Evolutionary conservation across 2,113 vertebrate genomes (phyloP), one percentile per base, ranked within the genome.

Genomic region (Bubo bubo): DNA sequence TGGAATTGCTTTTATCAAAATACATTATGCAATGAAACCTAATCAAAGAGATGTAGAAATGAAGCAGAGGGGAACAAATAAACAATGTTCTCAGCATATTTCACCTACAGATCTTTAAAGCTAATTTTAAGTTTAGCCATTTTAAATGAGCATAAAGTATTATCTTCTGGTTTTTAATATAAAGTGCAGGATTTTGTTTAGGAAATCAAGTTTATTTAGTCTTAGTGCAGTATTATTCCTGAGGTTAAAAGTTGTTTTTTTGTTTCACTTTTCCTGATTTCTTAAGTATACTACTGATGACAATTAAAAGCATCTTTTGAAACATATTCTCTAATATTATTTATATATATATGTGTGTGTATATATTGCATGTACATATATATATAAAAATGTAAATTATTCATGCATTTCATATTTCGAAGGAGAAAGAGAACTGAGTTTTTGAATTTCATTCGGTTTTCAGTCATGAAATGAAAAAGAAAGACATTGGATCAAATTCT

Each of bases 391-490:
- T 41, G 23, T 93, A 90, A 76, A 90, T 95, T 74, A 94, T 84
- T 79, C 56, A 95, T 95, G 52, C 59, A 79, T 75, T 96, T 85
- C 12, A 37, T 64, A 75, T 96, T 94, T 94, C 64, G 72, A 90
- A 96, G 47, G 79, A 95, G 85, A 83, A 96, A 81, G 63, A 87
- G 32, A 52, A 90, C 70, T 93, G 70, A 49, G 55, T 55, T 95
- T 91, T 93, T 87, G 20, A 66, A 59, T 80, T 95, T 96, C 92
- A 92, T 95, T 97, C 90, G 90, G 50, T 96, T 97, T 97, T 95
- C 79, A 92, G 81, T 95, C 77, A 92, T 95, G 93, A 95, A 95
- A 97, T 95, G 88, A 94, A 59, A 96, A 95, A 95, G 82, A 97
- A 89, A 97, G 60, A 97, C 60, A 83, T 37, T 47, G 75, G 34